These are phyloP conservation scores for Pangasius larnaudii DNA, from an alignment of 2,797 vertebrate genomes.

Conservation along the genomic window DNA sequence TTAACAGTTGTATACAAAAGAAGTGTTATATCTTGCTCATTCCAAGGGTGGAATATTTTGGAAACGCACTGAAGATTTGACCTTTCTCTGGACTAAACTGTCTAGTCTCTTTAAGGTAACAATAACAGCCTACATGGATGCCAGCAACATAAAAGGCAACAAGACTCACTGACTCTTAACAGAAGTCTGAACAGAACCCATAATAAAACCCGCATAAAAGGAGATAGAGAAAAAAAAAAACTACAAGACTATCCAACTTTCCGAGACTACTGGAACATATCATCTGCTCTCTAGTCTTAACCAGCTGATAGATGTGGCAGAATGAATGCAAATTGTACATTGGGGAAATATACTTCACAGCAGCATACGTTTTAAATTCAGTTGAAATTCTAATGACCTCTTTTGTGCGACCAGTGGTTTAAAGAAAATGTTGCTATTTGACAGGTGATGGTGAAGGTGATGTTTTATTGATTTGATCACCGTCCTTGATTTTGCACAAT, in stretches of 20 bases:
- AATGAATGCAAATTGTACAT: not conserved
- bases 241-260: not conserved
- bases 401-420: not conserved
- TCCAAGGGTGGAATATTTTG: not conserved
- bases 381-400: not conserved
- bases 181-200: not conserved
- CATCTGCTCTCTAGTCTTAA: not conserved
- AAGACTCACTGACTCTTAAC: slow-evolving; percentile 3
- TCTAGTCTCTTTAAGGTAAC: slow-evolving; percentile 10
- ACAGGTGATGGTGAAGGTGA: not conserved
- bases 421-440: not conserved
- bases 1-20: not conserved
- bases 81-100: slow-evolving; percentile 5
- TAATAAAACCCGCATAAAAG: slow-evolving; percentile 14
- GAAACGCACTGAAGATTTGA: not conserved
- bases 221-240: not conserved
- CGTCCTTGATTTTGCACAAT: not conserved
- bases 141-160: slow-evolving; percentile 3
- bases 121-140: slow-evolving; percentile 1
- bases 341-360: no score
- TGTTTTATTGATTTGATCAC: not conserved
- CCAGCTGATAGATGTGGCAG: not conserved
- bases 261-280: not conserved
- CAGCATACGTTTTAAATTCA: not conserved
- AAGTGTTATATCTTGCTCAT: not conserved